Evolutionary conservation across 2,888 invertebrate genomes (phyloP).

Genomic region (Rhagonycha lutea): DNA sequence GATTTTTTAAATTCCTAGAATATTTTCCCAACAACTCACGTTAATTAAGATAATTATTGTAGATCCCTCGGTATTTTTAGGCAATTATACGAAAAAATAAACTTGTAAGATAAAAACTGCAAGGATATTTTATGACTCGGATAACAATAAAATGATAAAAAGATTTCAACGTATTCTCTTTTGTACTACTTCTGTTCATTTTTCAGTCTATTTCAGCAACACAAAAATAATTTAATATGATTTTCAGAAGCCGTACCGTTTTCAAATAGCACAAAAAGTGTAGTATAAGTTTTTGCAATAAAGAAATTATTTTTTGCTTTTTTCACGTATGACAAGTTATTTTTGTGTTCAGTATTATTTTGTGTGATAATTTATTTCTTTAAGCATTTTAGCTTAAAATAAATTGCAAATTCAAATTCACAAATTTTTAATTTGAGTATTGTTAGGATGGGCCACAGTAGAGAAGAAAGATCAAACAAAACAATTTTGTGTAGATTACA

Average conservation of each 20-base stretch:
- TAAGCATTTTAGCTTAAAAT: too few relatives aligned
- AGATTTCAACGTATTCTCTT: background rate
- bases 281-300: too few relatives aligned
- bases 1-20: background rate
- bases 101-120: background rate
- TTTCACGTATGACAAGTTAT: too few relatives aligned
- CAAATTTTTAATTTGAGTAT: too few relatives aligned
- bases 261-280: too few relatives aligned
- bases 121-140: background rate
- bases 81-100: background rate
- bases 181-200: background rate
- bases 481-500: too few relatives aligned
- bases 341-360: too few relatives aligned
- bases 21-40: background rate
- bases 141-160: background rate
- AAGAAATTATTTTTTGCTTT: too few relatives aligned
- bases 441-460: too few relatives aligned
- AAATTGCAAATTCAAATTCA: too few relatives aligned
- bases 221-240: background rate
- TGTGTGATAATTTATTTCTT: too few relatives aligned
- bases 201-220: background rate
- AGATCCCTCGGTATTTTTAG: background rate
- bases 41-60: background rate
- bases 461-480: too few relatives aligned
- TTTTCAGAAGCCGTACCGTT: background rate